These are phyloP conservation scores for Pangasius larnaudii DNA, from an alignment of 2,797 vertebrate genomes.

Conservation along the genomic window DNA sequence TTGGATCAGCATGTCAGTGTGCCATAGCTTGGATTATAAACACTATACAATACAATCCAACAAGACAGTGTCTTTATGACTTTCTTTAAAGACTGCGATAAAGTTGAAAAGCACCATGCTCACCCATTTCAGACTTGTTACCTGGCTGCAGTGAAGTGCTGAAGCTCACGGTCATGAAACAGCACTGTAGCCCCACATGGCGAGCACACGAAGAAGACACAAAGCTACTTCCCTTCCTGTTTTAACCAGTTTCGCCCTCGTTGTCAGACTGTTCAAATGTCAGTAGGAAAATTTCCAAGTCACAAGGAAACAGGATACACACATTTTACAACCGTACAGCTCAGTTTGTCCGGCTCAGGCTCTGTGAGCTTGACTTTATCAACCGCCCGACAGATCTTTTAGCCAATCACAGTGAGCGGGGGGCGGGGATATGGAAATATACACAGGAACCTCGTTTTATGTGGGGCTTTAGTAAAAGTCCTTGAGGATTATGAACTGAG, in stretches of 20 bases:
- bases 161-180: not conserved
- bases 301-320: not conserved
- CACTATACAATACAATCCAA: not conserved
- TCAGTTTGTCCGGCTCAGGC: not conserved
- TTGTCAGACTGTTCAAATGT: not conserved
- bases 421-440: not conserved
- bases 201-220: not conserved
- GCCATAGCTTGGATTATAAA: not conserved
- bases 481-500: not conserved
- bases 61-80: not conserved
- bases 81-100: not conserved
- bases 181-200: constrained; percentile 2
- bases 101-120: not conserved
- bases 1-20: too few relatives aligned
- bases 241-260: not conserved
- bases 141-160: not conserved
- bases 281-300: not conserved
- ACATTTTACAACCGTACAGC: fast-evolving
- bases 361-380: not conserved
- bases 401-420: constrained; percentile 62
- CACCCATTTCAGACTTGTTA: not conserved
- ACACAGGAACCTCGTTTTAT: not conserved
- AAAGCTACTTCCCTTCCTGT: not conserved
- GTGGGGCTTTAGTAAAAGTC: constrained; percentile 29
- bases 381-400: not conserved